Evolutionary conservation across 2,113 vertebrate species (phyloP).

Genomic region (Apistogramma diplotaenia): DNA sequence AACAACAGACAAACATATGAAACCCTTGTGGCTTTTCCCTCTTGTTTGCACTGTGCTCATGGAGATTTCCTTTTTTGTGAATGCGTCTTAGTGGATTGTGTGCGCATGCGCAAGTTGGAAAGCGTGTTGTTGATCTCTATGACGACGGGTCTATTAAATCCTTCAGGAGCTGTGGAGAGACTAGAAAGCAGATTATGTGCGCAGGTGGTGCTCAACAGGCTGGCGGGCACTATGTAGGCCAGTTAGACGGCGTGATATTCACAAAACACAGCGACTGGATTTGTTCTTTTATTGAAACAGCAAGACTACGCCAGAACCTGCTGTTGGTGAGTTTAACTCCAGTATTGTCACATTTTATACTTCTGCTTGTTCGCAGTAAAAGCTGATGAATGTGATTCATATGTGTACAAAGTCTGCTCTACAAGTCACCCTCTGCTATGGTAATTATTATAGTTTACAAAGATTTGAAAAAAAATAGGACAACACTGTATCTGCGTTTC

Average conservation of each 20-base stretch:
- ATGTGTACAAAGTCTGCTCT: not conserved
- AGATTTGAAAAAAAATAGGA: not conserved
- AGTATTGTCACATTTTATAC: not conserved
- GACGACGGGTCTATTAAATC: slow-evolving; percentile 69
- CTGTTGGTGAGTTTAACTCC: slow-evolving; percentile 48
- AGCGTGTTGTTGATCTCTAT: slow-evolving; percentile 75
- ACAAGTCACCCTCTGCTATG: not conserved
- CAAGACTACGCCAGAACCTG: not conserved
- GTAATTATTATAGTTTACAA: not conserved
- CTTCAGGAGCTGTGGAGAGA: slow-evolving; percentile 32
- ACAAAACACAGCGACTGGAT: not conserved
- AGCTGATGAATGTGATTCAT: not conserved
- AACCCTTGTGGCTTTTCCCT: too few species aligned
- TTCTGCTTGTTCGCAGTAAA: not conserved
- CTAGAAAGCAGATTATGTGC: slow-evolving; percentile 62
- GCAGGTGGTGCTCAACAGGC: slow-evolving; percentile 42
- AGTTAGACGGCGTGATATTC: not conserved
- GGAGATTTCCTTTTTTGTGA: not conserved
- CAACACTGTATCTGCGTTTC: not conserved
- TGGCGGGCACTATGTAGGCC: not conserved
- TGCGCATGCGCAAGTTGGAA: slow-evolving; percentile 62
- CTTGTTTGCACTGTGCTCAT: not conserved
- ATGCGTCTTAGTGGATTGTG: not conserved
- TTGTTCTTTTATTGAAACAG: not conserved
- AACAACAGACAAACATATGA: too few species aligned